Conservation (phyloP, 2,113 vertebrate genomes). For the Myotis yumanensis region DNA sequence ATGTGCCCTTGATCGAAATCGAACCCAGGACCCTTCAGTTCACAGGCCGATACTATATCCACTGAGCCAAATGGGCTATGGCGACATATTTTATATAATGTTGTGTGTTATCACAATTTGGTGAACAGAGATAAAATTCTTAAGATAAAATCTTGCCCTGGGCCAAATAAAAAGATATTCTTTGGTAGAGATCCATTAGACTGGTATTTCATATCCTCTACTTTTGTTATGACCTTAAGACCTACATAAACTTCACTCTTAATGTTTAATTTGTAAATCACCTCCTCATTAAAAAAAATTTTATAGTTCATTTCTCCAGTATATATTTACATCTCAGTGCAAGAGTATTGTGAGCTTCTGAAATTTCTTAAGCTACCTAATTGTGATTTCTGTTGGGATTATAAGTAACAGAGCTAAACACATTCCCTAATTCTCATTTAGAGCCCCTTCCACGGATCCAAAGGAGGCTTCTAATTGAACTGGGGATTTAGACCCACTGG, state of each 20-base stretch:
- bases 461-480: not conserved
- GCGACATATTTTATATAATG: not conserved
- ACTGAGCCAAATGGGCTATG: no score
- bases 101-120: not conserved
- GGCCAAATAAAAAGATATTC: not conserved
- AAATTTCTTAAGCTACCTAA: slow-evolving; percentile 34
- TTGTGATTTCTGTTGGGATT: not conserved
- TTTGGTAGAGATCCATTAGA: not conserved
- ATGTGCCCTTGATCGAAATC: no score
- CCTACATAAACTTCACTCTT: not conserved
- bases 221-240: not conserved
- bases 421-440: not conserved
- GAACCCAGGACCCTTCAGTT: no score
- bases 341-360: not conserved
- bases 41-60: no score
- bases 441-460: not conserved
- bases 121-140: not conserved
- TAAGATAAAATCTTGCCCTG: not conserved
- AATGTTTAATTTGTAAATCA: slow-evolving; percentile 42
- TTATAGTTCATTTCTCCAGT: not conserved
- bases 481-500: not conserved
- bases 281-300: not conserved
- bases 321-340: not conserved
- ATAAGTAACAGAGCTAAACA: not conserved
- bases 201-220: not conserved